A percentile compares a stretch with the other conserved stretches of the same genome.
Conservation (phyloP, 1,140 invertebrate genomes). For the Aphaenogaster floridana region DNA sequence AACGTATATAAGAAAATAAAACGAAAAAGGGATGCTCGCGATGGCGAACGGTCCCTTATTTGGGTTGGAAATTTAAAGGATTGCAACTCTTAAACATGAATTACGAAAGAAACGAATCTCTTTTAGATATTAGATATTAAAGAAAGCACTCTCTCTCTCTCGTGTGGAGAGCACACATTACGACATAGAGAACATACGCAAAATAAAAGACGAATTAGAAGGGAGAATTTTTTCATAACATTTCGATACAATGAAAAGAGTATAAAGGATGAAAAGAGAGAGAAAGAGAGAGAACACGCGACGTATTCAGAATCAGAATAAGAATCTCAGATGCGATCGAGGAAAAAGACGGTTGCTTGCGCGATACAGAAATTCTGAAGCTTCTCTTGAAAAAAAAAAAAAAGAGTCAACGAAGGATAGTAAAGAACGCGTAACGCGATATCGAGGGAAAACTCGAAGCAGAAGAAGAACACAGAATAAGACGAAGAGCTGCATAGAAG, state of each 20-base stretch:
- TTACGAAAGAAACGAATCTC: background rate
- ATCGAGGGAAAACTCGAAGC: background rate
- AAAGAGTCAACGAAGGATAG: background rate
- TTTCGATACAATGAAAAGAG: background rate
- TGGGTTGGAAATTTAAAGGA: background rate
- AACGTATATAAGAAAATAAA: background rate
- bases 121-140: background rate
- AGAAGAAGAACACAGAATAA: background rate
- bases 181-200: background rate
- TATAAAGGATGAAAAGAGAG: background rate
- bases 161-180: background rate
- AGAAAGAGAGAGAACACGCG: background rate
- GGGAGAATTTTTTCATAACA: background rate
- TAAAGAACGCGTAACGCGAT: slow-evolving; percentile 8
- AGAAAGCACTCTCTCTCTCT: background rate
- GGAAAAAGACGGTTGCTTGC: background rate
- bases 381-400: background rate
- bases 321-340: background rate
- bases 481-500: slow-evolving; percentile 5
- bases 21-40: background rate
- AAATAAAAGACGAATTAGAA: background rate
- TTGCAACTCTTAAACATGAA: background rate
- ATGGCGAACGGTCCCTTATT: background rate
- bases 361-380: background rate
- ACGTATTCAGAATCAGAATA: slow-evolving; percentile 4